Base-by-base conservation (phyloP, 2,797 vertebrate genomes). In the Malacoctenus gilli region DNA sequence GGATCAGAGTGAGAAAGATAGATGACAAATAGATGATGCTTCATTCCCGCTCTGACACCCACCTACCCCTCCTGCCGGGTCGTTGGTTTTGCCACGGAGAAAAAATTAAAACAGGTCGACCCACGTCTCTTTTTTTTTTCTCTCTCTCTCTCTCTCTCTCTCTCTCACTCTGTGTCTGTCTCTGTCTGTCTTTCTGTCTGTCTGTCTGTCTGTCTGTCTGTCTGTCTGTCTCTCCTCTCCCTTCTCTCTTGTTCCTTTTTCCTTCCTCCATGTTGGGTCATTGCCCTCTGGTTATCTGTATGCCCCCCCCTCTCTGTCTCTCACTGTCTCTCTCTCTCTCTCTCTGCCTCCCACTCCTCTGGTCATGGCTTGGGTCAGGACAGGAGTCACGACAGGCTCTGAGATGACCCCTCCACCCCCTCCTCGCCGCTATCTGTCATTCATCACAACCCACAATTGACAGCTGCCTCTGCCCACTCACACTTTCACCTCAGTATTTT, bases 11-110 rank as follows among this genome's bases (percentile, higher is more conserved):
- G 79, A 85, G 76, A 82, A 72, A 86, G 83, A 87, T 75, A 79
- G 82, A 90, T 87, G 89, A 92, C 87, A 91, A 90, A 91, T 88
- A 86, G 89, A 92, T 90, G 89, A 90, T 88, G 84, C 85, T 89
- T 65, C 75, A 77, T 71, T 87, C 90, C 88, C 83, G 82, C 87
- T 89, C 82, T 76, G 80, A 90, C 90, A 87, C 89, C 91, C 90
- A 90, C 87, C 86, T 74, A 69, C 86, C 79, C 84, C 57, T 86
- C 83, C 80, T 83, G 88, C 85, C 69, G 75, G 82, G 81, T 89
- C 87, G 86, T 85, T 84, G 73, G 69, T 72, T 77, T 82, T 25
- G 39, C 69, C 44, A 74, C 77, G 2, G 77, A 78, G 76, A 69
- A 80, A n/a, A 84, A 82, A 84, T 69, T 62, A 77, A 85, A 86